Evolutionary conservation across 2,797 vertebrate genomes (phyloP).

Genomic region (Apodemus agrarius): DNA sequence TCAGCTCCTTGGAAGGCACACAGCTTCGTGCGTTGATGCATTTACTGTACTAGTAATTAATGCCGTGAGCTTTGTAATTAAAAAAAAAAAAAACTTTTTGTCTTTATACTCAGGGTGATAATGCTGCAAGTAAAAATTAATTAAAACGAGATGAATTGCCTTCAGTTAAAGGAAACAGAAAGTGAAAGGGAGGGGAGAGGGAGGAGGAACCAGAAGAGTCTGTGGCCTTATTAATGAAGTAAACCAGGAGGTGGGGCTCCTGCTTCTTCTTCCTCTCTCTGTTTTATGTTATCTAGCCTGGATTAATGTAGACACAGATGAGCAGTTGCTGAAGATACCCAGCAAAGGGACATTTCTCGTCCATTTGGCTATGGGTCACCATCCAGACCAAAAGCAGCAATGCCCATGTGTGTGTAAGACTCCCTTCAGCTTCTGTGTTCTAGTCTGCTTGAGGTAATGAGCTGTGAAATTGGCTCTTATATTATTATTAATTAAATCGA

Average conservation of each 20-base stretch:
- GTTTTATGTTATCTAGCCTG: conserved; percentile 74
- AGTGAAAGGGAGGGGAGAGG: conserved; percentile 81
- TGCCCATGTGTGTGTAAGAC: conserved; percentile 83
- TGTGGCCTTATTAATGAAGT: conserved; percentile 86
- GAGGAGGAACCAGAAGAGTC: conserved; percentile 63
- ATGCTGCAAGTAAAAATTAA: conserved; percentile 91
- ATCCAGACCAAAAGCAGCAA: conserved; percentile 77
- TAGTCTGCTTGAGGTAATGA: conserved; percentile 83
- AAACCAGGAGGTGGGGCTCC: conserved; percentile 83
- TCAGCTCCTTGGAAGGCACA: conserved; percentile 85
- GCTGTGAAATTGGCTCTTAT: conserved; percentile 88
- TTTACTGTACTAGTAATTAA: conserved; percentile 91
- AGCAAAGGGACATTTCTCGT: conserved; percentile 56
- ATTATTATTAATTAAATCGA: conserved; percentile 88
- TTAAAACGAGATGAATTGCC: conserved; percentile 92
- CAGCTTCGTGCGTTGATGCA: conserved; percentile 82
- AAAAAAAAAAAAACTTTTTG: conserved; percentile 87
- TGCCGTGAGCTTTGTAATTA: conserved; percentile 91
- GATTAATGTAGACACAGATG: conserved; percentile 83
- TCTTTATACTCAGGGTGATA: conserved; percentile 90
- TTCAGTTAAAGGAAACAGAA: conserved; percentile 89
- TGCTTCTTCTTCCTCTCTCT: conserved; percentile 80
- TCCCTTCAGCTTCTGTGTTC: conserved; percentile 78
- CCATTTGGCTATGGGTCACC: conserved; percentile 67
- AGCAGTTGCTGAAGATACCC: conserved; percentile 70